Percentiles rank a stretch among this genome's conserved stretches.
Conservation (phyloP, 1,140 invertebrate genomes). For the Dendrolimus punctatus region DNA sequence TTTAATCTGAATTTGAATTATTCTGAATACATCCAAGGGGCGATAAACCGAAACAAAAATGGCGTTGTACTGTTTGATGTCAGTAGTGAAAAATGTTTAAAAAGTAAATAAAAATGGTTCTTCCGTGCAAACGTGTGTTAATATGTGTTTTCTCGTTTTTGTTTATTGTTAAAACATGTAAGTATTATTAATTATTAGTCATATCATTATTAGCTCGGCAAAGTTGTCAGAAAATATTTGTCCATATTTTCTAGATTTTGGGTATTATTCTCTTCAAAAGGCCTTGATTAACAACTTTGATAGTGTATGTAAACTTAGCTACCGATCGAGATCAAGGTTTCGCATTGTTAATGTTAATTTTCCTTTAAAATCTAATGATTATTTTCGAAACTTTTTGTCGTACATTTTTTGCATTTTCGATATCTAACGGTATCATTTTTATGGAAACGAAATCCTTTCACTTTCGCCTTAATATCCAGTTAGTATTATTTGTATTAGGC, state of each 20-base stretch:
- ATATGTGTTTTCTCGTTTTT: constrained; percentile 32
- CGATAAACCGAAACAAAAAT: constrained; percentile 41
- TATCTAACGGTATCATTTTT: constrained; percentile 20
- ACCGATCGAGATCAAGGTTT: constrained; percentile 16
- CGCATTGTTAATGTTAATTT: constrained; percentile 4
- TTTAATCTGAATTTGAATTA: too few relatives aligned
- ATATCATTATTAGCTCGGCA: neutral
- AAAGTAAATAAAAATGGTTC: constrained; percentile 63
- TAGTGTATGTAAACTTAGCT: constrained; percentile 16
- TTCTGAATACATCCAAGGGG: too few relatives aligned
- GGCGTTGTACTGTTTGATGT: constrained; percentile 47
- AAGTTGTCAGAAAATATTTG: too few relatives aligned
- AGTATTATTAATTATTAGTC: constrained; percentile 22
- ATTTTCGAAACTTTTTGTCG: constrained; percentile 1
- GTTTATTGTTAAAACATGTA: constrained; percentile 37
- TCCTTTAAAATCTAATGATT: constrained; percentile 3
- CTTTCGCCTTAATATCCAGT: constrained; percentile 19
- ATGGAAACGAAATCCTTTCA: constrained; percentile 18
- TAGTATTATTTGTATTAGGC: constrained; percentile 6
- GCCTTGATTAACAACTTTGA: constrained; percentile 30
- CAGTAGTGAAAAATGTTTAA: constrained; percentile 47
- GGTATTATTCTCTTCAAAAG: constrained; percentile 15
- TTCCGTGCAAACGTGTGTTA: constrained; percentile 31
- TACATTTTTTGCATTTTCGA: constrained; percentile 2
- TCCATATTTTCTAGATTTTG: neutral